phyloP scores from a whole-genome alignment of 2,888 invertebrate species.

The Cephus pulcher region DNA sequence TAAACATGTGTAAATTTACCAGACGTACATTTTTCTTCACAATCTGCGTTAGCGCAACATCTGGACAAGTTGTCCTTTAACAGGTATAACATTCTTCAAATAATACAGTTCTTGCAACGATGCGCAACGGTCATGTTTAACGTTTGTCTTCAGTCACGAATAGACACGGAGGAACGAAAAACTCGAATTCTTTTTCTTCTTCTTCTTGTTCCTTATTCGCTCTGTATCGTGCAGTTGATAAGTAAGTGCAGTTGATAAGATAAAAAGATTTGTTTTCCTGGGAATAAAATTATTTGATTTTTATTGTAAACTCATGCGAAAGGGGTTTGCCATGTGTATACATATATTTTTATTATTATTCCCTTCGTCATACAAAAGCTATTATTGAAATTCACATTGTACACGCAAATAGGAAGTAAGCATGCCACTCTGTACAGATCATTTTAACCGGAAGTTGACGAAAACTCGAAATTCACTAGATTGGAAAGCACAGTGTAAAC shows the following conservation, averaged over 20 bases:
- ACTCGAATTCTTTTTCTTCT: background rate
- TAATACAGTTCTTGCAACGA: background rate
- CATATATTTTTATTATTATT: constrained; percentile 6
- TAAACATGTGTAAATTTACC: background rate
- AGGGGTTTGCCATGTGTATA: background rate
- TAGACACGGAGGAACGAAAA: background rate
- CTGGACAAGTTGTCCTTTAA: background rate
- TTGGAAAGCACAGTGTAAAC: background rate
- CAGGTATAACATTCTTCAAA: background rate
- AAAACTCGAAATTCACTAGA: background rate
- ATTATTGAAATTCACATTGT: constrained; percentile 10
- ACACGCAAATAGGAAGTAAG: constrained; percentile 40
- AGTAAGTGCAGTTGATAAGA: background rate
- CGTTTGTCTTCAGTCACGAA: background rate
- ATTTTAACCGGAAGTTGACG: constrained; percentile 14
- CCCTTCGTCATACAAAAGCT: constrained; percentile 19
- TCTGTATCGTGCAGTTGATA: background rate
- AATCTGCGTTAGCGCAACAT: background rate
- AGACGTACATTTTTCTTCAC: background rate
- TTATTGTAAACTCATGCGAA: background rate
- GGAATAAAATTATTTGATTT: background rate
- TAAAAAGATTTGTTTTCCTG: background rate
- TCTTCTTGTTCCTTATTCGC: no score
- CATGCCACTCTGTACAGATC: constrained; percentile 38
- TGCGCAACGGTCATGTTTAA: background rate